These are phyloP conservation scores for Montipora sp. DNA, from an alignment of 64 coral and sea anemone species.

Conservation along the genomic window DNA sequence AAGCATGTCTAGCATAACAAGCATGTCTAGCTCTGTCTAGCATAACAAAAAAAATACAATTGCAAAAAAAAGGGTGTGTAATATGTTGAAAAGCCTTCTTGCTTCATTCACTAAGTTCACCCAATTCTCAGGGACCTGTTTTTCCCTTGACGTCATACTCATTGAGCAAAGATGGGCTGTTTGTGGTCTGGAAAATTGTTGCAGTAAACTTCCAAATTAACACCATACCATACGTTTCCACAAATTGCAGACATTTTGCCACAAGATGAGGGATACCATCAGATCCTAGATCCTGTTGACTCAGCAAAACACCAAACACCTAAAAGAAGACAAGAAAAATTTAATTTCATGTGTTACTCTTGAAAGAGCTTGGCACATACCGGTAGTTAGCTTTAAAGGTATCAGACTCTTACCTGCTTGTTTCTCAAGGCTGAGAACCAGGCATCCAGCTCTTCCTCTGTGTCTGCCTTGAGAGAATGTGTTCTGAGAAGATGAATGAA, in stretches of 20 bases:
- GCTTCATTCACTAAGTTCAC: too few relatives aligned
- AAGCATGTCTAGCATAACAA: too few relatives aligned
- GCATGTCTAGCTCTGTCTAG: too few relatives aligned
- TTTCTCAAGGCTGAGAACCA: slow-evolving; percentile 78
- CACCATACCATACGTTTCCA: slow-evolving; percentile 93
- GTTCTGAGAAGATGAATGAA: slow-evolving; percentile 49
- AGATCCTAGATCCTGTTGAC: slow-evolving; percentile 87
- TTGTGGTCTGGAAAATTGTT: not conserved
- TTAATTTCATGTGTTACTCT: not conserved
- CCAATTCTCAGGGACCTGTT: too few relatives aligned
- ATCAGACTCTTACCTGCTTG: slow-evolving; percentile 79
- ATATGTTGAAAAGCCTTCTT: too few relatives aligned
- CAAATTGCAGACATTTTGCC: slow-evolving; percentile 96
- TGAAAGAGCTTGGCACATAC: not conserved
- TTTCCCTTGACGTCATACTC: too few relatives aligned
- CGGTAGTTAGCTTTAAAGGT: too few relatives aligned
- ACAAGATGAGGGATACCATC: slow-evolving; percentile 99
- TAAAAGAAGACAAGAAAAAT: slow-evolving; percentile 13
- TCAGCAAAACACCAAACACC: slow-evolving; percentile 87
- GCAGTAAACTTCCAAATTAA: not conserved
- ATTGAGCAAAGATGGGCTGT: too few relatives aligned
- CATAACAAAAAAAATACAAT: too few relatives aligned
- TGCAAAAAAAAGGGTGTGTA: too few relatives aligned
- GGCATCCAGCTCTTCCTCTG: slow-evolving; percentile 78
- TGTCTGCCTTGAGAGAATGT: slow-evolving; percentile 84